Percentiles rank a stretch among this genome's conserved stretches.
Evolutionary conservation across 2,113 vertebrate genomes (phyloP).

Genomic region (Mesitornis unicolor): DNA sequence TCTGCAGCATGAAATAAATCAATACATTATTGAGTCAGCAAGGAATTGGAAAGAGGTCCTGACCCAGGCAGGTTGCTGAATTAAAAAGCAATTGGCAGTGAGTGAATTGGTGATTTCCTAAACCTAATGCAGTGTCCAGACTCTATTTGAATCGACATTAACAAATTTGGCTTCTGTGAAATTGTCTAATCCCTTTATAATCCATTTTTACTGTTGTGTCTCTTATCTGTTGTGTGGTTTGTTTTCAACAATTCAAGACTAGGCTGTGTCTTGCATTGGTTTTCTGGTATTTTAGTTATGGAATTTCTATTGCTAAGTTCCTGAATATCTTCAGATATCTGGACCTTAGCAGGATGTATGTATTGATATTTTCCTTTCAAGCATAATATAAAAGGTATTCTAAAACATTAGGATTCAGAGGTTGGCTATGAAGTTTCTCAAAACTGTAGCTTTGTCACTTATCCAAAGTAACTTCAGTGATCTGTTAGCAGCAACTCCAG

Average conservation of each 20-base stretch:
- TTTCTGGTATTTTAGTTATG: neutral
- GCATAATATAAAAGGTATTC: neutral
- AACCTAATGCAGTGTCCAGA: neutral
- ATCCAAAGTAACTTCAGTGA: neutral
- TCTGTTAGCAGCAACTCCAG: neutral
- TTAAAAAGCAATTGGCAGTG: neutral
- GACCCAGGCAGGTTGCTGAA: neutral
- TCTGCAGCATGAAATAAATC: neutral
- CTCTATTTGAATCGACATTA: neutral
- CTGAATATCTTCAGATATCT: neutral
- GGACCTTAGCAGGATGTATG: rapidly evolving
- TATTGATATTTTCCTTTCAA: neutral
- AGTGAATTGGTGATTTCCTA: neutral
- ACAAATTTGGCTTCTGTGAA: neutral
- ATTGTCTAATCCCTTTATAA: neutral
- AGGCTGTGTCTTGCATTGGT: neutral
- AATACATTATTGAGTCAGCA: neutral
- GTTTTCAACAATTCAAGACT: neutral
- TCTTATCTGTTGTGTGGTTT: neutral
- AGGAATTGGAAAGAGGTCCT: neutral
- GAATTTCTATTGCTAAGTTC: neutral
- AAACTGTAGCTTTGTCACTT: neutral
- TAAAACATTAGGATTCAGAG: neutral
- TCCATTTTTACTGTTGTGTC: neutral
- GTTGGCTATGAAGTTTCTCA: neutral